These are phyloP conservation scores for Folsomia manolachei DNA, from an alignment of 2,888 invertebrate species.

Conservation along the genomic window DNA sequence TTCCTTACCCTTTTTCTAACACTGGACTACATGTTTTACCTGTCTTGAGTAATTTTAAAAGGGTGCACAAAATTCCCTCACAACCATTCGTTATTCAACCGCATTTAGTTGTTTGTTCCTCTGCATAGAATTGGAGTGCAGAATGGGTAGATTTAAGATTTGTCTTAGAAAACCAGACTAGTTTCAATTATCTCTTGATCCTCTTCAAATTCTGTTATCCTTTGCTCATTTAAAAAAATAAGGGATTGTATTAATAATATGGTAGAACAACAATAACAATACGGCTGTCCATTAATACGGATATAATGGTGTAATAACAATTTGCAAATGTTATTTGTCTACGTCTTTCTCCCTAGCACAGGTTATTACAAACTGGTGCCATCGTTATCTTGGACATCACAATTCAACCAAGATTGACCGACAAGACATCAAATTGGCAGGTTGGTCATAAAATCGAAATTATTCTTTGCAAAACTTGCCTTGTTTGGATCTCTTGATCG, in stretches of 20 bases:
- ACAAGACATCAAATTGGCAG: neutral
- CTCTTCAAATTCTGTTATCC: neutral
- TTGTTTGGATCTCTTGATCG: neutral
- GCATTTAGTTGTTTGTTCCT: no score
- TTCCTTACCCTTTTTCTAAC: no score
- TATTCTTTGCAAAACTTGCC: neutral
- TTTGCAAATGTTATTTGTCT: neutral
- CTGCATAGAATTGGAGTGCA: no score
- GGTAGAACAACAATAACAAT: neutral
- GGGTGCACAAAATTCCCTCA: neutral
- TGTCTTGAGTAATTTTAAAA: no score
- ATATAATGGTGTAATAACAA: neutral
- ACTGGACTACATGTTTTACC: no score
- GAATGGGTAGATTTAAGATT: no score
- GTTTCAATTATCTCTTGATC: neutral
- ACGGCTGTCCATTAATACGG: no score
- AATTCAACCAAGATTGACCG: neutral
- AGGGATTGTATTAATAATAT: neutral
- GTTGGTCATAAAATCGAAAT: slow-evolving; percentile 1
- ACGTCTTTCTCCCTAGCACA: neutral
- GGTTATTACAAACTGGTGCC: neutral
- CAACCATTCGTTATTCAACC: neutral
- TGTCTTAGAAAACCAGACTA: neutral
- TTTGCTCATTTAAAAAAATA: neutral
- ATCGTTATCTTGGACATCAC: neutral